phyloP scores from a whole-genome alignment of 2,113 vertebrate genomes.

The Echinops telfairi region DNA sequence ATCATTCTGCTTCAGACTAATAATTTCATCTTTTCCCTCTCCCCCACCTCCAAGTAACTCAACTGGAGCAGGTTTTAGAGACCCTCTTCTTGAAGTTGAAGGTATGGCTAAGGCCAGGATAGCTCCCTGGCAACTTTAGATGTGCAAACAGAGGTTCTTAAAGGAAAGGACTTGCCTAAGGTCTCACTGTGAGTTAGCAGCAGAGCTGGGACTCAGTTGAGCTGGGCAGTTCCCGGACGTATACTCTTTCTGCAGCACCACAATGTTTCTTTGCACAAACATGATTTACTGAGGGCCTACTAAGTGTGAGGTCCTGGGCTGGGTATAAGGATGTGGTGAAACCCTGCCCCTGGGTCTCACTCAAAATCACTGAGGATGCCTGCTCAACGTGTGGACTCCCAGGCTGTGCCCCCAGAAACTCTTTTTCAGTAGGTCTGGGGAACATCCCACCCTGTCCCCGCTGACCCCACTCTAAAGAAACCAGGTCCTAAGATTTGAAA shows the following conservation, averaged over 20 bases:
- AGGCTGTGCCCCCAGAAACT: slow-evolving; percentile 1
- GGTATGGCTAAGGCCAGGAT: slow-evolving; percentile 10
- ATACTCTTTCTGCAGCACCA: background rate
- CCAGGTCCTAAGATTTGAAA: slow-evolving; percentile 52
- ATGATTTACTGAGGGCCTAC: background rate
- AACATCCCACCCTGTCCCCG: background rate
- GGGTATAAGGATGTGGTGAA: background rate
- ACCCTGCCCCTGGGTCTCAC: background rate
- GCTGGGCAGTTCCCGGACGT: slow-evolving; percentile 29
- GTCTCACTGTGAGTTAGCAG: slow-evolving; percentile 2
- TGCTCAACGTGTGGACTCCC: background rate
- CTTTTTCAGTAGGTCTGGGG: slow-evolving; percentile 10
- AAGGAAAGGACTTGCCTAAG: slow-evolving; percentile 26
- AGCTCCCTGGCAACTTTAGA: background rate
- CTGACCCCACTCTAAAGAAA: background rate
- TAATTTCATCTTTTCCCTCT: background rate
- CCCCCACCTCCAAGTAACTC: background rate
- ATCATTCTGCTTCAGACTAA: slow-evolving; percentile 5
- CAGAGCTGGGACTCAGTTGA: slow-evolving; percentile 19
- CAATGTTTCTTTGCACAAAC: background rate
- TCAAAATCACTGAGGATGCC: background rate
- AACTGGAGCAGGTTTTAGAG: background rate
- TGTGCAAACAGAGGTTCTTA: slow-evolving; percentile 26
- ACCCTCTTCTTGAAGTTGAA: slow-evolving; percentile 42
- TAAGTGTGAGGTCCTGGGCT: background rate